Evolutionary conservation across 2,888 invertebrate genomes (phyloP).

Genomic region (Polydrusus pterygomalis): DNA sequence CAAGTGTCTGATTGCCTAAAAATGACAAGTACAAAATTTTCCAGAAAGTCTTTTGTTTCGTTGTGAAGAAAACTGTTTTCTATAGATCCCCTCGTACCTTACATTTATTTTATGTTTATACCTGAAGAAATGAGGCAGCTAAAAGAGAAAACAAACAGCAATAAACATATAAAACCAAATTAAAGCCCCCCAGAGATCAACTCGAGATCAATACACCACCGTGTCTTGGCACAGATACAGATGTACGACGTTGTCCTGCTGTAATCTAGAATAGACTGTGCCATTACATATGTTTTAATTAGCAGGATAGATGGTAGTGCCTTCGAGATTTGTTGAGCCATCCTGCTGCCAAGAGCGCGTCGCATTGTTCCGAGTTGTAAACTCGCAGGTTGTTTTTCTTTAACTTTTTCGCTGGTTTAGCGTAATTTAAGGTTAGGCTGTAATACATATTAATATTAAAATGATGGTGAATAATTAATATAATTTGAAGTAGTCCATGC

Average conservation of each 20-base stretch:
- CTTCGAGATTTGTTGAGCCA: conserved; percentile 67
- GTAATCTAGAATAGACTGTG: conserved; percentile 61
- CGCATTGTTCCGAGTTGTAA: conserved; percentile 40
- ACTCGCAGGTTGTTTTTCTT: conserved; percentile 42
- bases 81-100: no score
- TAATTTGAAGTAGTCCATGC: no score
- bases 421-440: not conserved
- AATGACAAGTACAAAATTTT: no score
- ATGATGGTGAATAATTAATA: no score
- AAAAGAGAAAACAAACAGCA: conserved; percentile 16
- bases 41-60: no score
- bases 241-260: conserved; percentile 63
- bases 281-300: conserved; percentile 72
- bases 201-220: conserved; percentile 51
- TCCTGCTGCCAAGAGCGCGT: conserved; percentile 51
- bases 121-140: not conserved
- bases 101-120: no score
- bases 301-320: conserved; percentile 69
- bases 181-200: conserved; percentile 42
- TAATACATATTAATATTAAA: not conserved
- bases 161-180: conserved; percentile 36
- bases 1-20: no score
- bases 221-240: conserved; percentile 59
- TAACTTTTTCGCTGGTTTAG: conserved; percentile 25
- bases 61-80: no score